Evolutionary conservation across 1,140 invertebrate species (phyloP), one percentile per base, ranked within the genome.

Genomic region (Gerris buenoi): DNA sequence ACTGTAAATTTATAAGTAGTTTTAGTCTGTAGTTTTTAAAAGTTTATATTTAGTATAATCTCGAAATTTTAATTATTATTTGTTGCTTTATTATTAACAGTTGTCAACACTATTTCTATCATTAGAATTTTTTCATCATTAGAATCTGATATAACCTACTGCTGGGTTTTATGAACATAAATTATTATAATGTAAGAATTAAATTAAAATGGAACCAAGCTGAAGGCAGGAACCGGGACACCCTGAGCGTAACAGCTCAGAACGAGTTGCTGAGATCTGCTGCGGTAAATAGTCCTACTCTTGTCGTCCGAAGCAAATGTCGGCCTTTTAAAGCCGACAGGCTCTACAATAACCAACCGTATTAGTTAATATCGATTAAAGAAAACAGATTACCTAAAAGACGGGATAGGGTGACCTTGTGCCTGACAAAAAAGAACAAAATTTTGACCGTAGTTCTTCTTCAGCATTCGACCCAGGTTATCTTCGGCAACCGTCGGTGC

Each of bases 321-420:
- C 23, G 86, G 86, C 66, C 83, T 81, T 79, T 85, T 85, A 58
- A 80, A 81, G 65, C 85, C 85, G 69, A 87, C 81, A 27, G 85
- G 84, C 78, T 87, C 85, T 86, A 27, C 18, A 23, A 26, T 69
- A 67, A n/a, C n/a, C n/a, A n/a, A n/a, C 14, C 67, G 68, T 27
- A 60, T 1, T n/a, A n/a, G 13, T 26, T 15, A 66, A 28, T 22
- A 29, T 3, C 28, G 2, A 33, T 46, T 18, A 56, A 5, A 63
- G 22, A 22, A 68, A 65, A 61, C 22, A 62, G 65, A 68, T 72
- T 66, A 67, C 69, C 63, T 70, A 26, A 57, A 85, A 70, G 78
- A 77, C 66, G 87, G 86, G 66, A 86, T 80, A 68, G 87, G 88
- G 78, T 81, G 88, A 33, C 83, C 86, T 79, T 90, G 87, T 65